A percentile compares a stretch with the other conserved stretches of the same genome.
Evolutionary conservation across 2,113 vertebrate genomes (phyloP).

Genomic region (Thunnus maccoyii): DNA sequence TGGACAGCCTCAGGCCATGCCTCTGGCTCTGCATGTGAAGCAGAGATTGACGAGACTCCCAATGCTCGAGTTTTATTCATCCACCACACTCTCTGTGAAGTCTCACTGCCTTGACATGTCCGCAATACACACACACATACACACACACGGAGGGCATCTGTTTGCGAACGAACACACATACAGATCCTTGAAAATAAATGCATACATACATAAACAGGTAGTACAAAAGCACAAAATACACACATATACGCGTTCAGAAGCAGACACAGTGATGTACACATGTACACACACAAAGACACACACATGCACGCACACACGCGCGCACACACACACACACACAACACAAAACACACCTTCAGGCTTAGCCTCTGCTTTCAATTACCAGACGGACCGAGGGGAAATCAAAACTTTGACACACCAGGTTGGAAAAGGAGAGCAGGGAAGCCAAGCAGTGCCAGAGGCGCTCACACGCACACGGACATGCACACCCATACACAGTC

Average conservation of each 20-base stretch:
- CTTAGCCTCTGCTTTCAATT: conserved; percentile 80
- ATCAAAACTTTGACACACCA: conserved; percentile 79
- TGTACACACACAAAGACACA: not conserved
- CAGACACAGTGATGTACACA: not conserved
- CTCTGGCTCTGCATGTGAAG: conserved; percentile 64
- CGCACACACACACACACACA: not conserved
- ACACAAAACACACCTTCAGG: conserved; percentile 69
- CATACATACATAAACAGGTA: conserved; percentile 46
- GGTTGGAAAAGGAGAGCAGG: conserved; percentile 71
- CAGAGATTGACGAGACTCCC: conserved; percentile 61
- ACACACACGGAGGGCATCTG: not conserved
- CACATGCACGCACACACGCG: not conserved
- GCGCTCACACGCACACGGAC: conserved; percentile 11
- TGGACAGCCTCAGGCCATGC: conserved; percentile 55
- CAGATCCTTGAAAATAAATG: conserved; percentile 46
- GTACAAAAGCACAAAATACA: conserved; percentile 15
- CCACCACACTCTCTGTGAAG: conserved; percentile 12
- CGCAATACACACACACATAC: conserved; percentile 8
- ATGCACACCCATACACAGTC: not conserved
- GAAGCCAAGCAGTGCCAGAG: conserved; percentile 66
- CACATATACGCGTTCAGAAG: not conserved
- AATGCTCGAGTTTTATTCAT: conserved; percentile 29
- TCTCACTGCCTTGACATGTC: conserved; percentile 24
- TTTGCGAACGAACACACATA: conserved; percentile 1
- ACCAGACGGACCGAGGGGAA: conserved; percentile 77